Conservation (phyloP, 1,140 invertebrate genomes). For the Brachionus calyciflorus region DNA sequence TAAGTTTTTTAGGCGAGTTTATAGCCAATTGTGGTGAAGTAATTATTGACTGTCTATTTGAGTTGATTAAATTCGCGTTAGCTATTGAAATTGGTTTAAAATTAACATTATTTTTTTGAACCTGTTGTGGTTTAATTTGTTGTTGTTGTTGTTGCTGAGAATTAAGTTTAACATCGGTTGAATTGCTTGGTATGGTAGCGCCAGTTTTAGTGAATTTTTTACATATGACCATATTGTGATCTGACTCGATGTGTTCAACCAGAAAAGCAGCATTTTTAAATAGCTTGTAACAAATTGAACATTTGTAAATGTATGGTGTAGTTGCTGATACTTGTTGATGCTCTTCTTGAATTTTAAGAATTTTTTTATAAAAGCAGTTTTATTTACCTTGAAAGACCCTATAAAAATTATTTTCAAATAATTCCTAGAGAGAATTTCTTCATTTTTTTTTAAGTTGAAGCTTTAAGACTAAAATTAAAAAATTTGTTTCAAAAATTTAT, state of each 20-base stretch:
- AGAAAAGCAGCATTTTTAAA: conserved; percentile 32
- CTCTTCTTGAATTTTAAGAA: neutral
- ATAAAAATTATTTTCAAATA: neutral
- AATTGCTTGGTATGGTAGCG: neutral
- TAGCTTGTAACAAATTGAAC: conserved; percentile 9
- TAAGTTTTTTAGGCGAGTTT: conserved; percentile 3
- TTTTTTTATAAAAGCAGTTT: neutral
- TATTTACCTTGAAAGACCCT: neutral
- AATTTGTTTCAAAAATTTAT: too few species aligned
- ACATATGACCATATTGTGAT: conserved; percentile 34
- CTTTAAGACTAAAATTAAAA: too few species aligned
- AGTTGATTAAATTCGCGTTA: neutral
- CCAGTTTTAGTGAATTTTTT: conserved; percentile 38
- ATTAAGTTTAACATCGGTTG: neutral
- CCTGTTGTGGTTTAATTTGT: conserved; percentile 11
- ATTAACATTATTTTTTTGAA: conserved; percentile 1
- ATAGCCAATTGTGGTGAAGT: neutral
- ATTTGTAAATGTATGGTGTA: conserved; percentile 39
- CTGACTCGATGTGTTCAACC: conserved; percentile 16
- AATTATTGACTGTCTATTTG: neutral
- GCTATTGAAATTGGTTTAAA: conserved; percentile 11
- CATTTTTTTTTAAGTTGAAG: neutral
- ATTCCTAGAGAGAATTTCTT: neutral
- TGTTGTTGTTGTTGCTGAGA: neutral
- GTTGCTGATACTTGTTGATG: neutral